Conservation (phyloP, 2,888 invertebrate genomes). For the Tetranychus piercei region DNA sequence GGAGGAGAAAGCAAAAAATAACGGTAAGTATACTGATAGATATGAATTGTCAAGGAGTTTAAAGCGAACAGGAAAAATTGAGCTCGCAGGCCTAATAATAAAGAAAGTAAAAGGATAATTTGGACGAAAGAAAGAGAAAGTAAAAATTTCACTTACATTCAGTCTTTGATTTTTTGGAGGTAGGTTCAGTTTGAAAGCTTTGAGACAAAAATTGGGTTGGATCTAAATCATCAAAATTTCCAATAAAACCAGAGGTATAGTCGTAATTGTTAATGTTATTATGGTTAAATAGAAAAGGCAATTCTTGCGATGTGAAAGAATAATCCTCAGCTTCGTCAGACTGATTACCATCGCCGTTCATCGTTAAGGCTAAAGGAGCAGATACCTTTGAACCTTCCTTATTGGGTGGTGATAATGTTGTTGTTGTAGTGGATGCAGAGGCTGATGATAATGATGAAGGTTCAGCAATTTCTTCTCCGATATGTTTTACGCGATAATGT, state of each 20-base stretch:
- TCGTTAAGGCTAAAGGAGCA: not conserved
- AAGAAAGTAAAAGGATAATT: not conserved
- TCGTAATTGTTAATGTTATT: slow-evolving; percentile 7
- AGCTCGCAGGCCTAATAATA: not conserved
- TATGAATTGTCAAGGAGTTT: not conserved
- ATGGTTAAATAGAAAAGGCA: slow-evolving; percentile 5
- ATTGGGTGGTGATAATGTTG: not conserved
- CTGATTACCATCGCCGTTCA: not conserved
- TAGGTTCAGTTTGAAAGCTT: not conserved
- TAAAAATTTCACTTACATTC: not conserved
- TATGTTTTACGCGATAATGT: slow-evolving; percentile 21
- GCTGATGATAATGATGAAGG: not conserved
- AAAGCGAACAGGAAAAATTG: not conserved
- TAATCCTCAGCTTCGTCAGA: slow-evolving; percentile 1
- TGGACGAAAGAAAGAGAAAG: not conserved
- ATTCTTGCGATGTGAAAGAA: slow-evolving; percentile 5
- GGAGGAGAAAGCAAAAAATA: not conserved
- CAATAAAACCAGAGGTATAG: not conserved
- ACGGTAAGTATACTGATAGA: not conserved
- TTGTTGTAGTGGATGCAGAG: not conserved
- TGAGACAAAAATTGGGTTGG: not conserved
- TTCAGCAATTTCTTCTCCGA: slow-evolving; percentile 4
- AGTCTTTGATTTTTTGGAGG: slow-evolving; percentile 4
- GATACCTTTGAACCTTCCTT: not conserved
- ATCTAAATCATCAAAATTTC: slow-evolving; percentile 6